Evolutionary conservation across 1,140 invertebrate species (phyloP).

Genomic region (Lepidostoma basale): DNA sequence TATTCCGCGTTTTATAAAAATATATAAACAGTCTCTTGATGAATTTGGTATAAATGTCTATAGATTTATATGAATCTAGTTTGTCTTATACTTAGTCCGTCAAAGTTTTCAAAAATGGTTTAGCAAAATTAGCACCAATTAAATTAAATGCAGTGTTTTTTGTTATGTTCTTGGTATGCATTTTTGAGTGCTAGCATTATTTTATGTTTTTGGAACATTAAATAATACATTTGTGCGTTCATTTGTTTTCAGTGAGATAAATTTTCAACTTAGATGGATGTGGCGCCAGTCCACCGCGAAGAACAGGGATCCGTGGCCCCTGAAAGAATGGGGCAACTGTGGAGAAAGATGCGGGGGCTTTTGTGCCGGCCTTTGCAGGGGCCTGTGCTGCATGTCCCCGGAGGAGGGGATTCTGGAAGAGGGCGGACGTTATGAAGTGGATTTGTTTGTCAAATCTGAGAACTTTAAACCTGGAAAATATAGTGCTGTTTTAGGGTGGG

Average conservation of each 20-base stretch:
- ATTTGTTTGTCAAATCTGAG: not conserved
- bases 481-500: constrained; percentile 5
- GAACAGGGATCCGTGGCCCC: not conserved
- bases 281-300: constrained; percentile 2
- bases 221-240: no score
- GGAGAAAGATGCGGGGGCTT: not conserved
- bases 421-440: not conserved
- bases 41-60: no score
- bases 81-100: no score
- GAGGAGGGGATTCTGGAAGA: not conserved
- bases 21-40: no score
- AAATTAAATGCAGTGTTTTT: not conserved
- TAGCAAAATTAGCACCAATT: no score
- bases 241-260: not conserved
- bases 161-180: not conserved
- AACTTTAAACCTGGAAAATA: constrained; percentile 11
- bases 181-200: no score
- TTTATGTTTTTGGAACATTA: no score
- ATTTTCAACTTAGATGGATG: constrained; percentile 1
- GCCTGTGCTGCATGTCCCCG: not conserved
- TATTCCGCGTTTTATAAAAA: no score
- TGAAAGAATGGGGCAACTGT: not conserved
- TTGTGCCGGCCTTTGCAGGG: not conserved
- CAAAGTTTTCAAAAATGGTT: no score
- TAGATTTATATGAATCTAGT: no score